phyloP scores from a whole-genome alignment of 1,140 invertebrate genomes.

The Apocrypta bakeri region DNA sequence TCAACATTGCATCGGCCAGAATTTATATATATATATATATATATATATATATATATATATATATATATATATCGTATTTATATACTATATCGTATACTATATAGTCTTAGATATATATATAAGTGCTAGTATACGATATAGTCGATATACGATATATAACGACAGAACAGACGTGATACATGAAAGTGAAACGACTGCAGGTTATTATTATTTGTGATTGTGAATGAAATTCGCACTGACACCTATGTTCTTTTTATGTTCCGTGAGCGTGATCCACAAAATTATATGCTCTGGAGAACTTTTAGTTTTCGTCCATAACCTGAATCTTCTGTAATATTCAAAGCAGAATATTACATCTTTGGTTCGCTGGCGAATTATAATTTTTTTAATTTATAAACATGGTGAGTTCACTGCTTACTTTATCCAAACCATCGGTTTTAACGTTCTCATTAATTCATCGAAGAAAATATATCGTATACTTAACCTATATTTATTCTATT shows the following conservation, averaged over 20 bases:
- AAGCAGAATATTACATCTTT: not conserved
- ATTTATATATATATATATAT: too few species aligned
- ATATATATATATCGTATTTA: too few species aligned
- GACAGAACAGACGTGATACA: too few species aligned
- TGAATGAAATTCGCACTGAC: not conserved
- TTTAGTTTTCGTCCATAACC: constrained; percentile 12
- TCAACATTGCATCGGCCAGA: too few species aligned
- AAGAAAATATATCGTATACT: constrained; percentile 38
- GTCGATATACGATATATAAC: too few species aligned
- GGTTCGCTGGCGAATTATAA: not conserved
- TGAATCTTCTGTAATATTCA: constrained; percentile 3
- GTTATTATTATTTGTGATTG: not conserved
- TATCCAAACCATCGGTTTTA: not conserved
- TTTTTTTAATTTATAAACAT: constrained; percentile 28
- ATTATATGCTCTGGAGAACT: constrained; percentile 13
- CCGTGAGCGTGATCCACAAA: constrained; percentile 35
- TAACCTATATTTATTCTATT: constrained; percentile 52
- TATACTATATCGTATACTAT: too few species aligned
- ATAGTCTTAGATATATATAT: too few species aligned
- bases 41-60: too few species aligned
- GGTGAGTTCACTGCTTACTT: constrained; percentile 37
- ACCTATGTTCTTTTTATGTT: constrained; percentile 34
- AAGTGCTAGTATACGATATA: too few species aligned
- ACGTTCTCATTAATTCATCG: not conserved
- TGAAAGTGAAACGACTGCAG: too few species aligned